These are phyloP conservation scores for Dasypolia templi DNA, from an alignment of 2,888 invertebrate species.

Conservation along the genomic window DNA sequence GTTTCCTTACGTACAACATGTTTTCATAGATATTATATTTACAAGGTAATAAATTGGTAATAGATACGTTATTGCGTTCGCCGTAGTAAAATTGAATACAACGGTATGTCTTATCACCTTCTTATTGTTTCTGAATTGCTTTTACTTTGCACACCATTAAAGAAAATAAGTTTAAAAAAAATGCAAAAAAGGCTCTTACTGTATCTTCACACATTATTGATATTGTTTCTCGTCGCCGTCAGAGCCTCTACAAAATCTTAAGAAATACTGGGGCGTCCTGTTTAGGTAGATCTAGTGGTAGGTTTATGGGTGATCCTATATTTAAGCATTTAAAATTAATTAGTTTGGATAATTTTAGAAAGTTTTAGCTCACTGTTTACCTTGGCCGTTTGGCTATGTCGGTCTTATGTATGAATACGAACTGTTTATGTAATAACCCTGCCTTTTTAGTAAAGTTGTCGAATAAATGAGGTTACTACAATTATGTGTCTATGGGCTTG, in stretches of 20 bases:
- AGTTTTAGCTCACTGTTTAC: not conserved
- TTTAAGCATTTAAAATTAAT: not conserved
- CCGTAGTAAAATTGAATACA: not conserved
- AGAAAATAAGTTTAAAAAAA: too few species aligned
- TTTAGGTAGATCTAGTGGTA: not conserved
- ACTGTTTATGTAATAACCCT: not conserved
- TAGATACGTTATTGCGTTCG: too few species aligned
- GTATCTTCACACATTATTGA: too few species aligned
- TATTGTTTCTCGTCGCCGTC: too few species aligned
- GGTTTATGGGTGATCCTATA: not conserved
- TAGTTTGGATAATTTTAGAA: not conserved
- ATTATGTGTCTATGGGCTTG: not conserved
- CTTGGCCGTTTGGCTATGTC: conserved; percentile 7
- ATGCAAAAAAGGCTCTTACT: too few species aligned
- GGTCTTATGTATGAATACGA: not conserved
- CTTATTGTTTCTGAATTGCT: not conserved
- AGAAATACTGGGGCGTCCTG: not conserved
- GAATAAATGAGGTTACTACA: not conserved
- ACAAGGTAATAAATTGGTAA: too few species aligned
- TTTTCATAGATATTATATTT: too few species aligned
- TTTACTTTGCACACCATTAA: not conserved
- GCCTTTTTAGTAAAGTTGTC: conserved; percentile 14
- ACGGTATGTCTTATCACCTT: not conserved
- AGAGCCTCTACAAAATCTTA: not conserved
- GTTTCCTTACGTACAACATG: too few species aligned